A percentile compares a stretch with the other conserved stretches of the same genome.
phyloP scores from a whole-genome alignment of 2,888 invertebrate genomes.

The Ephialtes manifestator region DNA sequence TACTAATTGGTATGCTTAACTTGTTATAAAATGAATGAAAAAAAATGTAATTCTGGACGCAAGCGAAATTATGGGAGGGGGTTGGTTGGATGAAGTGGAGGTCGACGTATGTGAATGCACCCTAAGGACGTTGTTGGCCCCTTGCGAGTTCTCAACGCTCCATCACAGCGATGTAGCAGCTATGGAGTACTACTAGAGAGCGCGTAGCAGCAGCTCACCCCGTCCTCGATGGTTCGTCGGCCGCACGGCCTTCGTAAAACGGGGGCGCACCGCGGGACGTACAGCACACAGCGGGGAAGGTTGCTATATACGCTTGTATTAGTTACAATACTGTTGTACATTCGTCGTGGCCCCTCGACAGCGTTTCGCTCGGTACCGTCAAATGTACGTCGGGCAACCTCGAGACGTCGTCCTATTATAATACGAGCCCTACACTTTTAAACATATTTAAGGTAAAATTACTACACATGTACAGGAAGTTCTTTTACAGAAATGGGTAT shows the following conservation, averaged over 20 bases:
- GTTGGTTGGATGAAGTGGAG: not conserved
- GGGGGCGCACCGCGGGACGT: constrained; percentile 76
- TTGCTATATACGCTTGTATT: constrained; percentile 53
- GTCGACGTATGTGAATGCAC: constrained; percentile 56
- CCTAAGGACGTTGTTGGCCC: constrained; percentile 49
- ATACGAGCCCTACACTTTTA: constrained; percentile 12
- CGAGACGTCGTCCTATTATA: constrained; percentile 27
- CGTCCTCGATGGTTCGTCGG: constrained; percentile 83
- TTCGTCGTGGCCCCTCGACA: constrained; percentile 10
- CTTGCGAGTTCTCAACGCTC: constrained; percentile 48
- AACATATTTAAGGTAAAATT: no score
- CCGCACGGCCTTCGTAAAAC: constrained; percentile 82
- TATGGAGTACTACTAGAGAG: constrained; percentile 18
- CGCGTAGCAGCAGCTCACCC: constrained; percentile 73
- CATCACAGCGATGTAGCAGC: constrained; percentile 6
- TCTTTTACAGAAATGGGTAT: no score
- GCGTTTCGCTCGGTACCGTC: constrained; percentile 47
- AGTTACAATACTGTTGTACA: constrained; percentile 33
- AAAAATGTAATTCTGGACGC: not conserved
- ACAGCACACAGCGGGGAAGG: constrained; percentile 62
- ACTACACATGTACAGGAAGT: no score
- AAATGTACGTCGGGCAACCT: constrained; percentile 53
- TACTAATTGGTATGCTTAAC: not conserved
- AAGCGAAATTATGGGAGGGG: not conserved
- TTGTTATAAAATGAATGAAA: not conserved